Base-by-base conservation (phyloP, 2,888 invertebrate genomes). In the Dynastes maya region DNA sequence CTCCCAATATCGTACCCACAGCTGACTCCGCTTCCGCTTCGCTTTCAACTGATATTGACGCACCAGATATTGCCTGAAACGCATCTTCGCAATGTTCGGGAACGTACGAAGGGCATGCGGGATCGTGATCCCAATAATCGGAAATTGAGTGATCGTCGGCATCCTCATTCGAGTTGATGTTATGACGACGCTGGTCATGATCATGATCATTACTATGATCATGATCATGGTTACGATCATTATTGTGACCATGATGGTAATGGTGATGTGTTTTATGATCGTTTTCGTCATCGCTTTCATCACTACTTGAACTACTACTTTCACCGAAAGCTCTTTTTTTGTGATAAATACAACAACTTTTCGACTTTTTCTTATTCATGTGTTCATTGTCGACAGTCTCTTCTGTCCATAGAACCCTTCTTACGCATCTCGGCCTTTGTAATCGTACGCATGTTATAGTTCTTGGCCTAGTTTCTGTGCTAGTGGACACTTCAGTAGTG, bases 291-390 rank as follows among this genome's bases (percentile, higher is more conserved):
- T 95, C 94, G 83, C 94, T 94, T 78, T 93, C 93, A 61, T 94
- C 93, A 78, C 95, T 95, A 0, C 95, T 95, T 81, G 96, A 97
- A 61, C 68, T 68, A 58, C 68, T 68, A 55, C 96, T 97, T 88
- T 98, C 98, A 65, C 93, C 97, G 89, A 98, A 97, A 53, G 91
- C 91, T 83, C 91, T 92, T n/a, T 96, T 97, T 88, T 98, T 98
- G 85, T 95, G 94, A 88, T 96, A 98, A 86, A 98, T 95, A 88
- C 98, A 98, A 87, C 98, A 98, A 89, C 98, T 98, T 92, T 98
- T 98, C 29, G 98, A 98, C 88, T 98, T 98, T 89, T 97, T 98
- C 89, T 95, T 97, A 87, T 96, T 95, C 94, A 98, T 93, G 86
- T 97, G 90, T 88, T 98, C 98, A 89, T 98, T 98, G 88, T 98